Evolutionary conservation across 2,888 invertebrate genomes (phyloP).

Genomic region (Ametastegia equiseti): DNA sequence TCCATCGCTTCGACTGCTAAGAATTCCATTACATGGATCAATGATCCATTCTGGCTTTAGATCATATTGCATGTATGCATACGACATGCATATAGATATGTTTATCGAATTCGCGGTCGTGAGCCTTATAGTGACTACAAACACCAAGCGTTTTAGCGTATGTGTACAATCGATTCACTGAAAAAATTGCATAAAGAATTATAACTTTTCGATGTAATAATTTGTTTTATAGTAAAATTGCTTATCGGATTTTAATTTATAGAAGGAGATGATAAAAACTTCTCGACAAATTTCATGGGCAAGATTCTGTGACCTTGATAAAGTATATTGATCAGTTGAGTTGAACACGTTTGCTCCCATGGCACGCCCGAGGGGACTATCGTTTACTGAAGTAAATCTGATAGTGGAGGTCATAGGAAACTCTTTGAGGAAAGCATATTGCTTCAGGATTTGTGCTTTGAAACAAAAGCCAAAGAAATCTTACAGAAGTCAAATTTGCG

Average conservation of each 20-base stretch:
- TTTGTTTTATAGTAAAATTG: neutral
- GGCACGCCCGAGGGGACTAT: constrained; percentile 10
- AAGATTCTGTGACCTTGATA: neutral
- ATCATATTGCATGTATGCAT: neutral
- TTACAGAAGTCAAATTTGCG: neutral
- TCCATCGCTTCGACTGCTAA: neutral
- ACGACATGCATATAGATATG: too few relatives aligned
- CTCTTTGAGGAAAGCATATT: neutral
- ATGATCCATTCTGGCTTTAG: neutral
- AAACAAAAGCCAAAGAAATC: neutral
- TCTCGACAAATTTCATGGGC: neutral
- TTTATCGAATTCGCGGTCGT: neutral
- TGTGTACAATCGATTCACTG: neutral
- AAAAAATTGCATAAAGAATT: neutral
- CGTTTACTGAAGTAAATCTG: neutral
- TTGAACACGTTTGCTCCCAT: constrained; percentile 30
- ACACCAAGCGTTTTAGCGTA: neutral
- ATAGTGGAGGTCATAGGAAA: neutral
- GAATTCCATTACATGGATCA: neutral
- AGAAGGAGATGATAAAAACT: neutral
- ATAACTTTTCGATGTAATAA: neutral
- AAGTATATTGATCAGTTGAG: neutral
- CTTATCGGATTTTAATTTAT: neutral
- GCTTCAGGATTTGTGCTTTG: neutral
- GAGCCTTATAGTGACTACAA: neutral